Percentiles rank a stretch among this genome's conserved stretches.
These are phyloP conservation scores for Triplophysa tibetana DNA, from an alignment of 2,113 vertebrate genomes.

Conservation along the genomic window DNA sequence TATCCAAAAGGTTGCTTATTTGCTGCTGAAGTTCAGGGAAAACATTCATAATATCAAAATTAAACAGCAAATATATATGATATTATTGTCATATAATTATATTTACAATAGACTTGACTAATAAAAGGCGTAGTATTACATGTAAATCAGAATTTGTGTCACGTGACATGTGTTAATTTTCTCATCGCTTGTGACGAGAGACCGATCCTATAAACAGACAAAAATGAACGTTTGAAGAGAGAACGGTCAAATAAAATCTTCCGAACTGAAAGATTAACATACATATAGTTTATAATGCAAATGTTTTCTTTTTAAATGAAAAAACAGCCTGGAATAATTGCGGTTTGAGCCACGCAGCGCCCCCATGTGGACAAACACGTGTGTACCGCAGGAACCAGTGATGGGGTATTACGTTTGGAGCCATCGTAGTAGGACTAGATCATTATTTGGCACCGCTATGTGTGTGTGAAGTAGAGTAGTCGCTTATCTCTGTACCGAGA, in stretches of 20 bases:
- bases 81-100: too few relatives aligned
- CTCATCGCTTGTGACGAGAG: background rate
- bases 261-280: too few relatives aligned
- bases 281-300: background rate
- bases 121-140: too few relatives aligned
- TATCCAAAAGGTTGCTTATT: too few relatives aligned
- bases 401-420: background rate
- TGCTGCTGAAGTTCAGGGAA: too few relatives aligned
- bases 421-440: conserved; percentile 28
- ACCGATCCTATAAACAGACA: background rate
- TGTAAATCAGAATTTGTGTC: background rate
- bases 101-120: too few relatives aligned
- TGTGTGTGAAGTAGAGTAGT: conserved; percentile 33
- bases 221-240: too few relatives aligned
- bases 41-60: too few relatives aligned
- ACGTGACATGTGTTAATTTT: background rate
- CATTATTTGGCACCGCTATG: conserved; percentile 58
- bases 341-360: background rate
- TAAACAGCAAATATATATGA: too few relatives aligned
- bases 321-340: background rate
- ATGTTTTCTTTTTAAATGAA: background rate
- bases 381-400: background rate
- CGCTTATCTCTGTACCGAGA: conserved; percentile 58
- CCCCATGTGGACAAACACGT: background rate
- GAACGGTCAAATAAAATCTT: too few relatives aligned